Evolutionary conservation across 2,888 invertebrate species (phyloP).

Genomic region (Tetranychus truncatus): DNA sequence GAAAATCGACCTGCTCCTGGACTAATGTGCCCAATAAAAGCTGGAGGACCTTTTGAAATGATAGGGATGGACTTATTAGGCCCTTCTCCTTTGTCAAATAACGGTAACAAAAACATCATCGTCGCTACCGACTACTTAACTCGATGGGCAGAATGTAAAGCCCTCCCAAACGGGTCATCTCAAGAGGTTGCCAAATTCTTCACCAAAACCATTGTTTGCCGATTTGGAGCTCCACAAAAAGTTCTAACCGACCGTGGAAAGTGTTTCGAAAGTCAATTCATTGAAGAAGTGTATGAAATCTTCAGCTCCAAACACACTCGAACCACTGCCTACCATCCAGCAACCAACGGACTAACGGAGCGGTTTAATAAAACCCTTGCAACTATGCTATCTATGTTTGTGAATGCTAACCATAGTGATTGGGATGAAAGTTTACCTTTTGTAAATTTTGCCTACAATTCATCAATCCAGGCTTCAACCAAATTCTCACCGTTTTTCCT

Average conservation of each 20-base stretch:
- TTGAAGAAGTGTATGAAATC: conserved; percentile 1
- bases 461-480: not conserved
- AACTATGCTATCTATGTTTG: conserved; percentile 24
- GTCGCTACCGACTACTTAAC: conserved; percentile 24
- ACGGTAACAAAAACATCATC: conserved; percentile 23
- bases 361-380: conserved; percentile 25
- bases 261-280: not conserved
- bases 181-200: conserved; percentile 22
- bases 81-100: conserved; percentile 18
- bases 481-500: conserved; percentile 8
- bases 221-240: conserved; percentile 21
- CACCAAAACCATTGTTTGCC: conserved; percentile 23
- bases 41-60: not conserved
- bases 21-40: not conserved
- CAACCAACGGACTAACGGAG: conserved; percentile 26
- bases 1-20: not conserved
- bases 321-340: conserved; percentile 24
- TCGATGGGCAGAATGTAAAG: conserved; percentile 23
- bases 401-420: conserved; percentile 20
- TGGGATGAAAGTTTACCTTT: conserved; percentile 25
- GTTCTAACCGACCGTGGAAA: not conserved
- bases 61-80: conserved; percentile 23
- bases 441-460: conserved; percentile 16
- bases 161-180: conserved; percentile 22
- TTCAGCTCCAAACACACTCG: conserved; percentile 16